Base-by-base conservation (phyloP, 2,888 invertebrate genomes). In the Eristalinus aeneus region DNA sequence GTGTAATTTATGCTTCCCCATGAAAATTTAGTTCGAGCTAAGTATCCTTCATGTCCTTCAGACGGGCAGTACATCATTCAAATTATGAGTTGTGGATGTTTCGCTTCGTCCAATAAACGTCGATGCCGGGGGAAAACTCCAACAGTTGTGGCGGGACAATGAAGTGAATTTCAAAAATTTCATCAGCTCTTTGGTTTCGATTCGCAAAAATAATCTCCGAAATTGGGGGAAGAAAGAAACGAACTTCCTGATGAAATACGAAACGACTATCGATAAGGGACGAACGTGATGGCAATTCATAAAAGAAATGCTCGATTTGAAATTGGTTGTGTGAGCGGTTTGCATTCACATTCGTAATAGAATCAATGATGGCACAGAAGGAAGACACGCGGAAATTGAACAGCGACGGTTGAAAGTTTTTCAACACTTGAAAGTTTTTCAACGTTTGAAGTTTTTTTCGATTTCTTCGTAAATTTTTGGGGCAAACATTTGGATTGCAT, bases 1-100 rank as follows among this genome's bases (percentile, higher is more conserved):
- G 46, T 32, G 65, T 78, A 58, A 72, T 78, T 72, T 78, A 78
- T 65, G 71, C 64, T 72, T 78, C 65, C 32, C 71, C 56, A 78
- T 65, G 60, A 72, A 63, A 76, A 63, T 60, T 53, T 78, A 71
- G 46, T 60, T 53, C 20, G 22, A 53, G 56, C 71, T 53, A 71
- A 65, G 64, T 60, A 78, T 58, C 32, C 78, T 46, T 64, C 56
- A 56, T 60, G 72, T 58, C 32, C 78, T 46, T 64, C 56, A 56
- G 16, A 23, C 31, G 36, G 53, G 60, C n/a, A n/a, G 54, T 77
- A 22, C 60, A 53, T 53, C 75, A 68, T 39, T 69, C 54, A n/a
- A 11, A 36, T 64, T 77, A 64, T 77, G 69, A 69, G 64, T 71
- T 71, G 56, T 64, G 46, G 34, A 12, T 60, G 23, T 46, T 69